Evolutionary conservation across 2,797 vertebrate genomes (phyloP), one percentile per base, ranked within the genome.

Genomic region (Hybognathus amarus): DNA sequence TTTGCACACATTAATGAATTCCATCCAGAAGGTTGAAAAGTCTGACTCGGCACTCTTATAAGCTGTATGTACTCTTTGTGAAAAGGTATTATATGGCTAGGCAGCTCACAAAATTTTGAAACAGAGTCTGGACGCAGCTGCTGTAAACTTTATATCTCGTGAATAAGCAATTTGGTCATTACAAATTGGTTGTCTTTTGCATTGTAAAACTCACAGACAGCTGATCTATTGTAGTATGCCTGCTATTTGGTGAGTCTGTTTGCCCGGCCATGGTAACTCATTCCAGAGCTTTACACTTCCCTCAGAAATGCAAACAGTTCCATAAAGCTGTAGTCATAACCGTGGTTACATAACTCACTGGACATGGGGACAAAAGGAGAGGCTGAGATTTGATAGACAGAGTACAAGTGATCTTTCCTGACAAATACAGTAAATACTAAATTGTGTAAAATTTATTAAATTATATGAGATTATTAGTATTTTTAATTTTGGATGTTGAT

Each of bases 291-390:
- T 85, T n/a, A 71, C 89, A 89, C 90, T 77, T 87, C 87, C 84
- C 84, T 83, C 77, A 81, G 74, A 76, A 88, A 84, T 84, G 84
- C 85, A 84, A 87, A 88, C 86, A 80, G 5, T 67, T 74, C 15
- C 74, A 33, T 80, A 76, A 80, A 18, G 73, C 66, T 85, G 77
- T 86, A 84, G 81, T 71, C 33, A 63, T 85, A 61, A 50, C 77
- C 85, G 79, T 63, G 1, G 86, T 92, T 93, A 87, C 80, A 69
- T 90, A 91, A 91, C 77, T 87, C 86, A 61, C 67, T 81, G 85
- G 89, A 90, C 87, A 89, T 85, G 86, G 64, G 87, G 74, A 45
- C 63, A 42, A 67, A 61, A 24, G 36, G 6, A 73, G 33, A 81
- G 22, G 61, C 73, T 67, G 22, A 75, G 77, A 68, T 63, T 38